phyloP scores from a whole-genome alignment of 2,113 vertebrate species.

The Cyprinus carpio region DNA sequence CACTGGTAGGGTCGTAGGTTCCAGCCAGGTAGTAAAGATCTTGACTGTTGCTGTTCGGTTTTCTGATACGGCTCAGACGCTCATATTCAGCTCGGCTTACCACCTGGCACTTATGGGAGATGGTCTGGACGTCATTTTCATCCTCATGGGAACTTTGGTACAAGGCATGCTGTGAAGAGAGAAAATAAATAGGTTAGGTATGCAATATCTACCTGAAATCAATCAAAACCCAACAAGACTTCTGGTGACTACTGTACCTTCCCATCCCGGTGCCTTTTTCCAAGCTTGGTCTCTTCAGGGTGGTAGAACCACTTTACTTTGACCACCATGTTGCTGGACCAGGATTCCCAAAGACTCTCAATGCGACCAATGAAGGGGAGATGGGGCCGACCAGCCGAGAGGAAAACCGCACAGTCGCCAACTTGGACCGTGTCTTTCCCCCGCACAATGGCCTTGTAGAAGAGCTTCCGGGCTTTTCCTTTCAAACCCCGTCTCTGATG shows the following conservation, averaged over 20 bases:
- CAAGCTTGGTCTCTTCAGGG: constrained; percentile 95
- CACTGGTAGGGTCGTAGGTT: constrained; percentile 92
- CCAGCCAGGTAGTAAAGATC: constrained; percentile 96
- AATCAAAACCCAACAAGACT: neutral
- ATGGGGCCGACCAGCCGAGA: constrained; percentile 93
- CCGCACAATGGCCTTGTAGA: constrained; percentile 97
- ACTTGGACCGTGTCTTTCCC: constrained; percentile 91
- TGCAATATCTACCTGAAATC: neutral
- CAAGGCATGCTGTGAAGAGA: constrained; percentile 83
- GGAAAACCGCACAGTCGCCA: constrained; percentile 95
- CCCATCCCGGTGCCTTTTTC: constrained; percentile 91
- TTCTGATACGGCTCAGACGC: constrained; percentile 81
- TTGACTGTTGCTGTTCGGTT: constrained; percentile 74
- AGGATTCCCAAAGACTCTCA: constrained; percentile 98
- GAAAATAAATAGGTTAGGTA: neutral
- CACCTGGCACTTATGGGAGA: constrained; percentile 98
- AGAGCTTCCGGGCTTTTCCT: constrained; percentile 94
- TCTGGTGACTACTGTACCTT: constrained; percentile 78
- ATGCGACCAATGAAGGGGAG: constrained; percentile 96
- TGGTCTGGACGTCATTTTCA: constrained; percentile 98
- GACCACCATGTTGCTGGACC: constrained; percentile 99
- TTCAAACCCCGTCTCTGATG: constrained; percentile 92
- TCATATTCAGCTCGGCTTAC: constrained; percentile 88
- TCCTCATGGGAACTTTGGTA: constrained; percentile 98
- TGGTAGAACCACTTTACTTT: constrained; percentile 99